Evolutionary conservation across 2,888 invertebrate species (phyloP).

Genomic region (Lasioglossum vierecki): DNA sequence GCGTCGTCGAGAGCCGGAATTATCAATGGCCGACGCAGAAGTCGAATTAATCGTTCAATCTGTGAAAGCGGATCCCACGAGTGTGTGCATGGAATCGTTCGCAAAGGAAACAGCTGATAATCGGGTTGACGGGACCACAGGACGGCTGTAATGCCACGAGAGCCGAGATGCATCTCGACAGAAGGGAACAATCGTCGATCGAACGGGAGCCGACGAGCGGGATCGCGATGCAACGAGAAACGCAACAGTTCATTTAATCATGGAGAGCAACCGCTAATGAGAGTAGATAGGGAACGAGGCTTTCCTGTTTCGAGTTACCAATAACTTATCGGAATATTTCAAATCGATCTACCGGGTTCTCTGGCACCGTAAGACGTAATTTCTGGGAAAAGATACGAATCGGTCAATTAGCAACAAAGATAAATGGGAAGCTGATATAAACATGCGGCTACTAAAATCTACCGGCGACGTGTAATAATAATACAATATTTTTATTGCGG

Average conservation of each 20-base stretch:
- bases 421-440: not conserved
- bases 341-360: not conserved
- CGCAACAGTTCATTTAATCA: not conserved
- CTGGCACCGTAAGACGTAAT: not conserved
- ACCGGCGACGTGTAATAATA: not conserved
- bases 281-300: not conserved
- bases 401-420: not conserved
- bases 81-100: conserved; percentile 11
- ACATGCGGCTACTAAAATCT: not conserved
- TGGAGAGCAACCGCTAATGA: not conserved
- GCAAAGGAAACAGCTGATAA: conserved; percentile 16
- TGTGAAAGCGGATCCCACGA: conserved; percentile 9
- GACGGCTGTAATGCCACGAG: not conserved
- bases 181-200: conserved; percentile 2
- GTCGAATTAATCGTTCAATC: conserved; percentile 1
- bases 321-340: not conserved
- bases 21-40: not conserved
- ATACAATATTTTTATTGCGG: not conserved
- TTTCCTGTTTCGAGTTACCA: not conserved
- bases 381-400: not conserved
- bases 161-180: not conserved
- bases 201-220: not conserved
- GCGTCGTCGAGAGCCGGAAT: not conserved
- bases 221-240: not conserved
- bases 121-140: not conserved